phyloP scores from a whole-genome alignment of 92 coral and sea anemone species.

The Muricea muricata region DNA sequence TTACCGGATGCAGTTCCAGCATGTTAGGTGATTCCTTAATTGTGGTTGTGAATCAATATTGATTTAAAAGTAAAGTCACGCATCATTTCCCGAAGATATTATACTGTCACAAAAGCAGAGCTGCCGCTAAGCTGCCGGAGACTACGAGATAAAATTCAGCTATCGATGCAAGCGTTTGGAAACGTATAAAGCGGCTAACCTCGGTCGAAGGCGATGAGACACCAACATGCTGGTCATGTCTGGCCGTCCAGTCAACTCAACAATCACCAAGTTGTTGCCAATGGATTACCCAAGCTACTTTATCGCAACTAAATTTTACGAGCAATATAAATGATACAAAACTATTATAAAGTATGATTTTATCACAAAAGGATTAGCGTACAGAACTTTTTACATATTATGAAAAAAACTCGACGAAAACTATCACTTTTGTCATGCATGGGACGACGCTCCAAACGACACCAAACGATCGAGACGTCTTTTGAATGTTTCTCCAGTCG shows the following conservation, averaged over 20 bases:
- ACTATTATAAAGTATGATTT: background rate
- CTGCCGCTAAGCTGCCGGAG: background rate
- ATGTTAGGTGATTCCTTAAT: background rate
- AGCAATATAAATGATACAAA: background rate
- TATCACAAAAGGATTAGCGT: background rate
- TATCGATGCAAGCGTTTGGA: background rate
- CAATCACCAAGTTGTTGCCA: background rate
- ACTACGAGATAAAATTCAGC: background rate
- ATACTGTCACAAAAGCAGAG: background rate
- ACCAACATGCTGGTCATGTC: background rate
- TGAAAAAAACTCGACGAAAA: slow-evolving; percentile 12
- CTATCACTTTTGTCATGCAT: background rate
- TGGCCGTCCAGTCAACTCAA: background rate
- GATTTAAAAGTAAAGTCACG: slow-evolving; percentile 24
- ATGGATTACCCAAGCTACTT: background rate
- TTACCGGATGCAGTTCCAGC: slow-evolving; percentile 4
- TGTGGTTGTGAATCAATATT: slow-evolving; percentile 32
- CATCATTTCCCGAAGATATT: slow-evolving; percentile 23
- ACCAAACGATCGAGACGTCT: background rate
- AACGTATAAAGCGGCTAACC: background rate
- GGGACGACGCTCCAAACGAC: background rate
- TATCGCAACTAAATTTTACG: background rate
- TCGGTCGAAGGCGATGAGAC: background rate
- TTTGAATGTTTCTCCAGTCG: background rate
- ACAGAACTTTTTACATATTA: background rate